Evolutionary conservation across 2,888 invertebrate genomes (phyloP).

Genomic region (Oxytorus armatus): DNA sequence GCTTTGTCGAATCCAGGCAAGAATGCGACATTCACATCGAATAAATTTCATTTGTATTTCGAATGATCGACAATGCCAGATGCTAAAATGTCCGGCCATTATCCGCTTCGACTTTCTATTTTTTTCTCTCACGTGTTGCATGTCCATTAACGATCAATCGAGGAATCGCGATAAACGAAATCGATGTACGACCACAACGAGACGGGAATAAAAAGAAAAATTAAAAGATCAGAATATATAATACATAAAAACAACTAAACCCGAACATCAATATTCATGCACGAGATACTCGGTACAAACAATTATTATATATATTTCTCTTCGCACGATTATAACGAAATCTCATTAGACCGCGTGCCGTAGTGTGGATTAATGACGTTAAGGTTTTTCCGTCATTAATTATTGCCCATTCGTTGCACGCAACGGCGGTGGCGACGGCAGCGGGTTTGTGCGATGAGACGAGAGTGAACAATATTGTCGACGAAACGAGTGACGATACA

Average conservation of each 20-base stretch:
- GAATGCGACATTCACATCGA: no score
- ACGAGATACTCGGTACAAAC: neutral
- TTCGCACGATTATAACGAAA: constrained; percentile 49
- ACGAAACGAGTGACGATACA: constrained; percentile 42
- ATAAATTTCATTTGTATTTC: neutral
- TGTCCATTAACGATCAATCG: no score
- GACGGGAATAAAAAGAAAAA: neutral
- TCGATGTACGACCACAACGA: no score
- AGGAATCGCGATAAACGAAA: no score
- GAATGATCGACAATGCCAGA: no score
- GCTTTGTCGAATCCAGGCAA: no score
- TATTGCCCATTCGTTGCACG: constrained; percentile 47
- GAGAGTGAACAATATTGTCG: constrained; percentile 38
- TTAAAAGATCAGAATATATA: no score
- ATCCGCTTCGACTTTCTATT: no score
- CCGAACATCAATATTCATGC: neutral
- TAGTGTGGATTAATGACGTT: constrained; percentile 1
- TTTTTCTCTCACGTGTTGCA: no score
- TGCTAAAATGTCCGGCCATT: no score
- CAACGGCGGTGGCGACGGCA: no score
- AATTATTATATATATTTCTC: neutral
- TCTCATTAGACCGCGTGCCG: constrained; percentile 37
- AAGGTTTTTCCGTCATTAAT: constrained; percentile 50
- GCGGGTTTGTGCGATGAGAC: constrained; percentile 29
- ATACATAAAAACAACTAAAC: neutral